Evolutionary conservation across 2,888 invertebrate species (phyloP), one percentile per base, ranked within the genome.

Genomic region (Cataglyphis albicans): DNA sequence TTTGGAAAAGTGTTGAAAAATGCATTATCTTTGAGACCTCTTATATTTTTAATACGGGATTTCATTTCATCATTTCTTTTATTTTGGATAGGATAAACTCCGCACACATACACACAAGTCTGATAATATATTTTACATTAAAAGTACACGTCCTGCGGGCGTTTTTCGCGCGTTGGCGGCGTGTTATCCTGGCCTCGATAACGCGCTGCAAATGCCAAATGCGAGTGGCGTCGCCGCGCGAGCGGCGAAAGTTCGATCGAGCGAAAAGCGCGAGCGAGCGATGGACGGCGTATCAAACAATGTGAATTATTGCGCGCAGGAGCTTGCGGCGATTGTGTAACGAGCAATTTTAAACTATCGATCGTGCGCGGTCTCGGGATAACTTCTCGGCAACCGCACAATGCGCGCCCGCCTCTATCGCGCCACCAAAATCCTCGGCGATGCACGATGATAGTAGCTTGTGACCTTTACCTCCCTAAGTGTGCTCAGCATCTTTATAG

Each of bases 151-250:
- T 65, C 38, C 21, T 35, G 38, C 12, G 21, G 15, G 63, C 25
- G 21, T 18, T 15, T 15, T n/a, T 25, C 9, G 21, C 44, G 72
- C 59, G 59, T 70, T 48, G 78, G 72, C 70, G 78, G 44, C 21
- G 18, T 70, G 59, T 78, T 78, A 70, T 78, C 59, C 21, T 35
- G 70, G 59, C 32, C 44, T 78, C 70, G 70, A 78, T 78, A 70
- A 61, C 35, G 32, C 59, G 41, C 44, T 7, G 70, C 44, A 78
- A 78, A 78, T 78, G 72, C 44, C 59, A 78, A 78, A 70, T 48
- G 72, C 18, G 35, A 44, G 59, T 12, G 32, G 44, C 21, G 70
- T 44, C 25, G 52, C 15, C 52, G 57, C 32, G 55, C 15, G 25
- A 38, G 15, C 5, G 3, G 72, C 29, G 4, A 41, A 41, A 4